Base-by-base conservation (phyloP, 2,797 vertebrate genomes). In the Spinus olivaceus region DNA sequence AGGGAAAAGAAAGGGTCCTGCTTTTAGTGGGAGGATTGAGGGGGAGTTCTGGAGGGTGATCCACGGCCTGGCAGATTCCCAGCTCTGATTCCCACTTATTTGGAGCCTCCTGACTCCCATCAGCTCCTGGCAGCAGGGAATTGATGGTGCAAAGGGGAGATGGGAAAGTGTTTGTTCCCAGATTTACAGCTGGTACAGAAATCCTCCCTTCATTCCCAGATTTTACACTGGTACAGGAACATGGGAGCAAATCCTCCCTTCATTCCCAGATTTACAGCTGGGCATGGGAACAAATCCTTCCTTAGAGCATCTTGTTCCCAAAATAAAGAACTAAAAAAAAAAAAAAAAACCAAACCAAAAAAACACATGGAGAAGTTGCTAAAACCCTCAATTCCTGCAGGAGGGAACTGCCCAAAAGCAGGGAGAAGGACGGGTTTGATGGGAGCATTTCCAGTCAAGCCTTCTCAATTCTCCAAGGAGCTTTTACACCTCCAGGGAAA, bases 161-260 rank as follows among this genome's bases (percentile, higher is more conserved):
- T 4, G 51, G 44, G 35, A 51, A 63, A 0, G 0, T 23, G 28
- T 46, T 67, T 4, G n/a, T 53, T 37, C 56, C 56, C 79, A 61
- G 16, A 19, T 78, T 65, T 54, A 80, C 41, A n/a, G 61, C 41
- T 37, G 49, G 49, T 6, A 19, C 33, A 8, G 20, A 24, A 53
- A 44, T 41, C 44, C 5, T 47, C 28, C 30, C 18, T 32, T 66
- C 5, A 42, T 50, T 42, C 46, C 65, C 78, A 60, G 35, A 25
- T 50, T 67, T 67, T 57, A 67, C 33, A 39, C 42, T 39, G 28
- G 17, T 9, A 16, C 23, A 8, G 21, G 35, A 8, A 22, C 10
- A 44, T 6, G 7, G 30, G 20, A 19, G 20, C 2, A 44, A 64
- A 44, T 41, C 35, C 6, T 25, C 6, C 35, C 46, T 51, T 56